phyloP scores from a whole-genome alignment of 2,888 invertebrate species.

The Platycnemis pennipes region DNA sequence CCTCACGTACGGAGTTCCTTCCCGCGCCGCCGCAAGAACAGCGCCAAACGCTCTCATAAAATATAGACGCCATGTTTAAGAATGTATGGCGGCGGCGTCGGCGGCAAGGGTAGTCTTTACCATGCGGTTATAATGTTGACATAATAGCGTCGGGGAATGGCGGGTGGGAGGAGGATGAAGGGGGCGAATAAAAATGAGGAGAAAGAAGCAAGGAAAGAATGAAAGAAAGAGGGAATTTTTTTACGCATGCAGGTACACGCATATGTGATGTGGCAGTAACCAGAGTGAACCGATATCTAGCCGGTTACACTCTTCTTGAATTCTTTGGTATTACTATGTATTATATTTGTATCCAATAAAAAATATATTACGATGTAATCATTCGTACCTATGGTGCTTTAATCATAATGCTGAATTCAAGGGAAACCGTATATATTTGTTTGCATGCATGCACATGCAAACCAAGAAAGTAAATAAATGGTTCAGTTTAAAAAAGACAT shows the following conservation, averaged over 20 bases:
- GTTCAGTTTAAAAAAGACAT: no score
- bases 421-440: no score
- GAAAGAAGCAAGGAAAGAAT: neutral
- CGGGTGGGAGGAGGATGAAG: conserved; percentile 13
- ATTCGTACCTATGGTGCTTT: no score
- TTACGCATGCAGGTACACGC: neutral
- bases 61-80: conserved; percentile 67
- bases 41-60: conserved; percentile 67
- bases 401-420: no score
- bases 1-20: conserved; percentile 46
- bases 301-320: no score
- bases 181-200: neutral
- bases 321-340: no score
- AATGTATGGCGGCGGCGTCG: conserved; percentile 55
- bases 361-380: no score
- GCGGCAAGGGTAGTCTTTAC: conserved; percentile 57
- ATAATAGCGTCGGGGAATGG: conserved; percentile 62
- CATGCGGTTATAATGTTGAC: conserved; percentile 68
- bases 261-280: no score
- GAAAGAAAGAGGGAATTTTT: neutral
- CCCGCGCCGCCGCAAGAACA: conserved; percentile 50
- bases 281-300: no score
- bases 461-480: no score
- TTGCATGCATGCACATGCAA: no score
- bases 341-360: no score